These are phyloP conservation scores for Columba janthina DNA, from an alignment of 2,113 vertebrate species.

Conservation along the genomic window DNA sequence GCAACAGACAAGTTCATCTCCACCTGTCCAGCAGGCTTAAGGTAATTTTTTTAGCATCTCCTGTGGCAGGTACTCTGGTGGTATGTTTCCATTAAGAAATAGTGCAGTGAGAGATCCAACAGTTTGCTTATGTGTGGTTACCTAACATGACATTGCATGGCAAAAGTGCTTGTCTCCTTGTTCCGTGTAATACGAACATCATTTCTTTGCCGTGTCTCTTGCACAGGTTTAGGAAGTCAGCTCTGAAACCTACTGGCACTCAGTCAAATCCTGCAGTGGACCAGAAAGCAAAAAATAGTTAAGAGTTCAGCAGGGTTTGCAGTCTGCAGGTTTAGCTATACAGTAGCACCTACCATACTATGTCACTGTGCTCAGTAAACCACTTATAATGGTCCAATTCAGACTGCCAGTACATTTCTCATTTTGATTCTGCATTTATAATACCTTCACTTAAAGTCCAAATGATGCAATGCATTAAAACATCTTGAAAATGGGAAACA, in stretches of 20 bases:
- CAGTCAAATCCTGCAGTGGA: not conserved
- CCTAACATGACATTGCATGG: not conserved
- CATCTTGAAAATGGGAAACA: conserved; percentile 20
- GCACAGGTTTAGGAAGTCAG: not conserved
- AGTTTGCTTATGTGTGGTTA: not conserved
- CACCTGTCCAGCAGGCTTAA: not conserved
- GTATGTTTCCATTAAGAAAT: not conserved
- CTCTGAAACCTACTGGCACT: not conserved
- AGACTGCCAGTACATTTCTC: not conserved
- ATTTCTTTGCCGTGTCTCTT: not conserved
- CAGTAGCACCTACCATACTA: not conserved
- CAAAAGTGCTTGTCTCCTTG: not conserved
- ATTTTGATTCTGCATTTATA: not conserved
- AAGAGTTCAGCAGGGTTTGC: not conserved
- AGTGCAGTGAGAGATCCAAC: not conserved
- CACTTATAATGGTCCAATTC: not conserved
- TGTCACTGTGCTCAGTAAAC: not conserved
- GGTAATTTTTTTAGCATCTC: not conserved
- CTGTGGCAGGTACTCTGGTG: not conserved
- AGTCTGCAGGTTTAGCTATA: not conserved
- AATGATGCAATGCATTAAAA: conserved; percentile 48
- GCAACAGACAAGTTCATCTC: not conserved
- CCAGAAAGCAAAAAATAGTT: not conserved
- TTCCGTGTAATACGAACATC: not conserved
- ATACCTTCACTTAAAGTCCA: not conserved